Percentiles rank a stretch among this genome's conserved stretches.
These are phyloP conservation scores for Callitettix versicolor DNA, from an alignment of 1,140 invertebrate species.

Conservation along the genomic window DNA sequence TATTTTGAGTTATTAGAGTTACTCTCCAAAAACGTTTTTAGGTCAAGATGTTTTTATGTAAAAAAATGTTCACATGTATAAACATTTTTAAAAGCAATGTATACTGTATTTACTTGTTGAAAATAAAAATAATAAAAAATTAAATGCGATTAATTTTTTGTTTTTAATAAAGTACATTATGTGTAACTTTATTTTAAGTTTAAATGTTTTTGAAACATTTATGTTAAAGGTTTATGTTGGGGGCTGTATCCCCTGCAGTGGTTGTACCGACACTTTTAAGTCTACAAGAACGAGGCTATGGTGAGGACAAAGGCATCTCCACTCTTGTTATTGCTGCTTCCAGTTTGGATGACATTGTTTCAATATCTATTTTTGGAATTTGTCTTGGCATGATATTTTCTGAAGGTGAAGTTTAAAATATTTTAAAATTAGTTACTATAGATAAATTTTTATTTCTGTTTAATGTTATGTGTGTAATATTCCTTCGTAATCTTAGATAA, in stretches of 20 bases:
- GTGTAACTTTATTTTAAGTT: too few species aligned
- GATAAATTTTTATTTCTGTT: too few species aligned
- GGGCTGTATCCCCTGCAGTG: constrained; percentile 68
- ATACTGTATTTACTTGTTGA: too few species aligned
- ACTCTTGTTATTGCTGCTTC: constrained; percentile 67
- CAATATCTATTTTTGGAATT: constrained; percentile 63
- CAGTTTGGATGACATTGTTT: constrained; percentile 65
- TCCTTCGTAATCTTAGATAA: background rate
- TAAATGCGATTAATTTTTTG: too few species aligned
- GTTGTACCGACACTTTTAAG: constrained; percentile 59
- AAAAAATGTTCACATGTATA: too few species aligned
- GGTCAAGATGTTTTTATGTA: too few species aligned
- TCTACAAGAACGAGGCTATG: constrained; percentile 51
- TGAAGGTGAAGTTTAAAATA: constrained; percentile 35
- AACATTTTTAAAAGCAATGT: too few species aligned
- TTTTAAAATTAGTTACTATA: background rate
- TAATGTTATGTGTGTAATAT: background rate
- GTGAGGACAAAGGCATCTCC: constrained; percentile 60
- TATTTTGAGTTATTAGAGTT: too few species aligned
- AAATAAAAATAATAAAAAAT: too few species aligned
- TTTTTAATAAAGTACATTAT: too few species aligned
- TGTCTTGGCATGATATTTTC: constrained; percentile 46
- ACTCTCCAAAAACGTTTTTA: too few species aligned
- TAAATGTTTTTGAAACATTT: too few species aligned
- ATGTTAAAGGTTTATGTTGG: constrained; percentile 44